Evolutionary conservation across 2,797 vertebrate species (phyloP), one percentile per base, ranked within the genome.

Genomic region (Enteromius paludinosus): DNA sequence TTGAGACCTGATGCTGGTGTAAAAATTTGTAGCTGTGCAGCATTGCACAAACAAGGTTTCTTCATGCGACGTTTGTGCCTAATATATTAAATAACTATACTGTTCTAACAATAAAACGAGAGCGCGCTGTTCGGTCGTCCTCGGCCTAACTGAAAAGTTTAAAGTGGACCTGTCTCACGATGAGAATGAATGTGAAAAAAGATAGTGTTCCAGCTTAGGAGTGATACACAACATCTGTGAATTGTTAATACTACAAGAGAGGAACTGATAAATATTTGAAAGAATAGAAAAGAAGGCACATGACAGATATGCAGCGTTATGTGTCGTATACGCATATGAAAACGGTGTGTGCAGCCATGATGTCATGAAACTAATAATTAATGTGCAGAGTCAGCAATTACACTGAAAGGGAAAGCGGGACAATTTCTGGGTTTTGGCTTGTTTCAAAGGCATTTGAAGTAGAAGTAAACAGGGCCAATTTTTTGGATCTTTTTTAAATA

Each of bases 1-100:
- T 65, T 65, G 45, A 65, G 28, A 74, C 56, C 79, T 65, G 59
- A 74, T 73, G 79, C 69, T 3, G 56, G 72, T 72, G 45, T 35
- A n/a, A 62, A 33, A 5, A 7, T 17, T 17, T n/a, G 10, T 30
- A 69, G n/a, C 35, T 28, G 6, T 41, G 65, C 30, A 4, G 41
- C 8, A 10, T 70, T 70, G 20, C 4, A 73, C 69, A 64, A 73
- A 72, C 28, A 4, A 20, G 12, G 20, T 64, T 49, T 64, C 18
- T 56, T 68, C 4, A 75, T 7, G 25, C 3, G 61, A 25, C 61
- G 0, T 75, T 30, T 28, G 70, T 75, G 59, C 30, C 17, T 14
- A 35, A 66, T 82, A 74, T 18, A 72, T 72, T 18, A 33, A 62
- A 56, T 61, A 41, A 80, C 9, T 38, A 38, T 38, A 38, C 35